phyloP scores from a whole-genome alignment of 53 echinoderm and acorn worm genomes.

The Holothuria scabra region DNA sequence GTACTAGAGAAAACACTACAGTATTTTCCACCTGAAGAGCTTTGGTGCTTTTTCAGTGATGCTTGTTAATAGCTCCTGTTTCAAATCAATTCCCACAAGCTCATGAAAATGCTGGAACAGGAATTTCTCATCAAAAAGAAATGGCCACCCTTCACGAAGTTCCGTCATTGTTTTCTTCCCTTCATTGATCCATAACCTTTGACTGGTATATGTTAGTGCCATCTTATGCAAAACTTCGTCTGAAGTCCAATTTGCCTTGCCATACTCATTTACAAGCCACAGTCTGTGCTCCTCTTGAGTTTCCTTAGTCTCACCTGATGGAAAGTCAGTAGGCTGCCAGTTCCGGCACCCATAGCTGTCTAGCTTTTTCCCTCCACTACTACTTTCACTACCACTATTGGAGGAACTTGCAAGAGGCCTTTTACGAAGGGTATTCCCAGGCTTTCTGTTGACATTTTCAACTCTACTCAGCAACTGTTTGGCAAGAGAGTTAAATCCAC shows the following conservation, averaged over 20 bases:
- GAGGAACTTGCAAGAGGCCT: neutral
- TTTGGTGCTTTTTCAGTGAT: no score
- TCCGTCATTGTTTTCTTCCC: neutral
- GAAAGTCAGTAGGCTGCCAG: slow-evolving; percentile 1
- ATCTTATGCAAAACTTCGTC: neutral
- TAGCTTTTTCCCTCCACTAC: neutral
- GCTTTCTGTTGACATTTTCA: neutral
- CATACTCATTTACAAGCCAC: neutral
- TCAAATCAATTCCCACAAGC: no score
- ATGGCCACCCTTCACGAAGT: no score
- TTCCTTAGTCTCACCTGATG: slow-evolving; percentile 11
- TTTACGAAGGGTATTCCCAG: neutral
- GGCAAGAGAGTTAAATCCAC: neutral
- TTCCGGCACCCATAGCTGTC: slow-evolving; percentile 20
- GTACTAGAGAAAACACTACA: no score
- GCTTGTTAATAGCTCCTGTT: no score
- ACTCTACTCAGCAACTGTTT: slow-evolving; percentile 7
- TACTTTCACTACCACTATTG: neutral
- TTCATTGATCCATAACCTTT: neutral
- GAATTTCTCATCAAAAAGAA: no score
- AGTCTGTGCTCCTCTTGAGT: neutral
- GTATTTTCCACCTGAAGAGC: no score
- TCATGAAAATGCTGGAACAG: no score
- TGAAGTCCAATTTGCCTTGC: neutral
- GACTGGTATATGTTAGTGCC: neutral